These are phyloP conservation scores for Aporrectodea caliginosa DNA, from an alignment of 1,140 invertebrate species.

Conservation along the genomic window DNA sequence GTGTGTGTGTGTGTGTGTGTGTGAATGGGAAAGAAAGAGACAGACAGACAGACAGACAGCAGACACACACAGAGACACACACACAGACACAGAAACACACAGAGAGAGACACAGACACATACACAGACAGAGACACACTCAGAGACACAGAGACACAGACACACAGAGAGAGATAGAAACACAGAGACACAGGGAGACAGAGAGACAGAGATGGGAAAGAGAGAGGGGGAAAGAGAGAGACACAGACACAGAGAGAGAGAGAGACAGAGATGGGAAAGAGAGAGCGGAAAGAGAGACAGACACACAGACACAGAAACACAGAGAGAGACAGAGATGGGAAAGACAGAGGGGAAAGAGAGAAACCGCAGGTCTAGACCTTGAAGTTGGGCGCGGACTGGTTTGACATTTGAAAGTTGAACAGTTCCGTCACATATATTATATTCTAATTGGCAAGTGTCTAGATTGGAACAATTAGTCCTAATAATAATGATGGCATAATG, in stretches of 20 bases:
- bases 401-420: too few species aligned
- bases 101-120: not conserved
- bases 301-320: not conserved
- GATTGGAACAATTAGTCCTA: too few species aligned
- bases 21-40: not conserved
- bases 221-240: not conserved
- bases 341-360: not conserved
- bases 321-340: not conserved
- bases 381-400: too few species aligned
- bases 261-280: not conserved
- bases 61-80: not conserved
- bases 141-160: not conserved
- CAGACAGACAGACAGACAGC: slow-evolving; percentile 1
- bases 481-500: too few species aligned
- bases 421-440: too few species aligned
- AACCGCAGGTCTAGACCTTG: too few species aligned
- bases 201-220: not conserved
- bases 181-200: not conserved
- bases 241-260: not conserved
- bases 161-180: not conserved
- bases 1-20: too few species aligned
- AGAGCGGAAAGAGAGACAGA: not conserved
- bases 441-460: too few species aligned
- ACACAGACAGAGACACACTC: not conserved
- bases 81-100: not conserved